Conservation (phyloP, 2,888 invertebrate species). For the Ophioninae sp. region DNA sequence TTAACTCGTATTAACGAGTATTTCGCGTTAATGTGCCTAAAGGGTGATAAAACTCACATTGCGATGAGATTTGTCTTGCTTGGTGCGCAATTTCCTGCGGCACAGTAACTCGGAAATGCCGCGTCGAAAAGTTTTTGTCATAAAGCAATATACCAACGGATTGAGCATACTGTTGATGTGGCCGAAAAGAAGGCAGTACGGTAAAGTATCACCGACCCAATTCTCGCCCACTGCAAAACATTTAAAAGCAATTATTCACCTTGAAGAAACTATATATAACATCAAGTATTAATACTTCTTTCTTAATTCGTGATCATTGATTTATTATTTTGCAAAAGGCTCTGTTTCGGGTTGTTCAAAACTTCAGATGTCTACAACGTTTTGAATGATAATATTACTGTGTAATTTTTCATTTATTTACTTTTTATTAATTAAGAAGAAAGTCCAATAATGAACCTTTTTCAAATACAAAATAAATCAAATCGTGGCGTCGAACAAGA, state of each 20-base stretch:
- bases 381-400: too few species aligned
- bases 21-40: not conserved
- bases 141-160: conserved; percentile 89
- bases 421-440: too few species aligned
- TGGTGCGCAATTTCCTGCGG: conserved; percentile 64
- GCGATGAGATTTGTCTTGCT: conserved; percentile 66
- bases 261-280: not conserved
- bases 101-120: conserved; percentile 85
- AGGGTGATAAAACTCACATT: conserved; percentile 69
- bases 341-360: not conserved
- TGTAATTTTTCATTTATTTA: too few species aligned
- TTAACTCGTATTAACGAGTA: too few species aligned
- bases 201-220: conserved; percentile 81
- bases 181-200: conserved; percentile 87
- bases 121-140: conserved; percentile 88
- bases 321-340: not conserved
- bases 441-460: too few species aligned
- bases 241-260: not conserved
- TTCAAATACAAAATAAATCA: too few species aligned
- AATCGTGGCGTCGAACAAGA: too few species aligned
- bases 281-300: not conserved
- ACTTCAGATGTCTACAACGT: not conserved
- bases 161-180: conserved; percentile 90
- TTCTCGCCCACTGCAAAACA: conserved; percentile 66
- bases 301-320: not conserved